Evolutionary conservation across 2,797 vertebrate genomes (phyloP).

Genomic region (Falco naumanni): DNA sequence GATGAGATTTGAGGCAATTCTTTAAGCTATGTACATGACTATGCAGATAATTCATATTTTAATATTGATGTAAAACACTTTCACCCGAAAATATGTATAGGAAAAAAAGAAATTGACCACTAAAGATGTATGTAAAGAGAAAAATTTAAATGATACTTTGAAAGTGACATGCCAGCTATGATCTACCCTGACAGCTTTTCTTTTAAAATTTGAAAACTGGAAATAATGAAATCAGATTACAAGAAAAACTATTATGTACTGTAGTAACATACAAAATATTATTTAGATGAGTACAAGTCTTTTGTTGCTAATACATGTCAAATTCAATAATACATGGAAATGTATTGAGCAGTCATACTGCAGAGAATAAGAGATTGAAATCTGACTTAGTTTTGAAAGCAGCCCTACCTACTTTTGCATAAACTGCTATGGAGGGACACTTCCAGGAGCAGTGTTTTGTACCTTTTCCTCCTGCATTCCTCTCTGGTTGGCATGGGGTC

Average conservation of each 20-base stretch:
- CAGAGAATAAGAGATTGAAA: neutral
- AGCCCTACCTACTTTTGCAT: neutral
- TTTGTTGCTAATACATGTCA: neutral
- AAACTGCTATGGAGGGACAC: neutral
- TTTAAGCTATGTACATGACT: constrained; percentile 36
- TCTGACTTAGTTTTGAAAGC: neutral
- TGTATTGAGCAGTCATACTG: neutral
- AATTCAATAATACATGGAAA: constrained; percentile 59
- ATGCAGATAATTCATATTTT: constrained; percentile 56
- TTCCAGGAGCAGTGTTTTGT: neutral
- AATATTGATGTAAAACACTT: constrained; percentile 72
- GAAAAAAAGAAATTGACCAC: constrained; percentile 51
- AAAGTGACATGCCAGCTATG: constrained; percentile 18
- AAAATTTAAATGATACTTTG: constrained; percentile 47
- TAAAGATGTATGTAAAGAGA: constrained; percentile 63
- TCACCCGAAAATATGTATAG: constrained; percentile 65
- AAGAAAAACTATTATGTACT: neutral
- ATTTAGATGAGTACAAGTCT: neutral
- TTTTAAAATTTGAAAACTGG: constrained; percentile 36
- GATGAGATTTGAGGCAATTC: constrained; percentile 50
- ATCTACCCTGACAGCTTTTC: constrained; percentile 37
- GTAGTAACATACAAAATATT: neutral
- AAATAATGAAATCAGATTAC: constrained; percentile 48
- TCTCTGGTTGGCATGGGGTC: neutral
- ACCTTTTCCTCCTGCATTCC: neutral